phyloP scores from a whole-genome alignment of 2,888 invertebrate genomes.

The Conomelus anceps region DNA sequence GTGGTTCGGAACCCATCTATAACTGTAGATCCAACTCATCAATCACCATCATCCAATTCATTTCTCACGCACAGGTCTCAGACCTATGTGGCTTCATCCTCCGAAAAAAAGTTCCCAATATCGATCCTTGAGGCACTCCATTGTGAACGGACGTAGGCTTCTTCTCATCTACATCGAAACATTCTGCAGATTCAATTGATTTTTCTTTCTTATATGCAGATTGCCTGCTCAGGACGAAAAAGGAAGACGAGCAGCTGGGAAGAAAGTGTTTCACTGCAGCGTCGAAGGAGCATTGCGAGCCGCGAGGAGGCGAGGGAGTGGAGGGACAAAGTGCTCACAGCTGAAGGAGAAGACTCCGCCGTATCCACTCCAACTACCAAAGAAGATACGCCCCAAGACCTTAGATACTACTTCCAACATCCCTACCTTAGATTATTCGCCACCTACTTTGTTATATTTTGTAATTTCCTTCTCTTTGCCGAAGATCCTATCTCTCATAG shows the following conservation, averaged over 20 bases:
- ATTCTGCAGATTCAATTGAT: too few relatives aligned
- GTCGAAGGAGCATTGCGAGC: conserved; percentile 29
- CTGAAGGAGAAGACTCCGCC: conserved; percentile 1
- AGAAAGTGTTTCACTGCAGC: conserved; percentile 31
- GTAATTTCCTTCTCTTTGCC: conserved; percentile 48
- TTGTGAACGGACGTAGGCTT: too few relatives aligned
- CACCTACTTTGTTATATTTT: conserved; percentile 46
- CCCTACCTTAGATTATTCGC: conserved; percentile 45
- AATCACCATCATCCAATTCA: too few relatives aligned
- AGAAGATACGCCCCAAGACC: conserved; percentile 38
- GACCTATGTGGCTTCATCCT: too few relatives aligned
- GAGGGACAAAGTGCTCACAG: conserved; percentile 18
- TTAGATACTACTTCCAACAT: conserved; percentile 47
- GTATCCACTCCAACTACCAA: conserved; percentile 15
- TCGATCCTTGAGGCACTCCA: too few relatives aligned
- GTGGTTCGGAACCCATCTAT: too few relatives aligned
- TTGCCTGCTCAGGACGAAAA: conserved; percentile 2
- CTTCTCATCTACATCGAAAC: too few relatives aligned
- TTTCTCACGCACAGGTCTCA: too few relatives aligned
- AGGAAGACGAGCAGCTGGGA: conserved; percentile 33
- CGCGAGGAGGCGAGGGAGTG: conserved; percentile 24
- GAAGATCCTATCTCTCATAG: conserved; percentile 49
- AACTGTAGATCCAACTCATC: too few relatives aligned
- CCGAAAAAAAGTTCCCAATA: too few relatives aligned
- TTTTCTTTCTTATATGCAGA: too few relatives aligned